Evolutionary conservation across 2,797 vertebrate genomes (phyloP).

Genomic region (Emydoidea blandingii): DNA sequence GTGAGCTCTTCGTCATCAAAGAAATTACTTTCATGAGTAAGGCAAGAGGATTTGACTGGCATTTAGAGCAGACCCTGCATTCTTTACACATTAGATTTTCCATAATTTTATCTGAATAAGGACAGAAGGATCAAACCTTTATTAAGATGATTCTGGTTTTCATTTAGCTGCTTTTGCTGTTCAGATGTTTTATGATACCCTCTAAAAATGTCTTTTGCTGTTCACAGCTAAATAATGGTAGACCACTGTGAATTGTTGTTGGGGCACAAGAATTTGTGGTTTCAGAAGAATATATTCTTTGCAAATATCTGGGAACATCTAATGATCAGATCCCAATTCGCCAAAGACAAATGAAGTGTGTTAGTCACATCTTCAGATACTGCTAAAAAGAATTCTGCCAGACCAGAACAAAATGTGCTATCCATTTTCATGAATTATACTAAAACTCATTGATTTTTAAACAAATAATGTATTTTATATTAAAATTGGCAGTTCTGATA

Average conservation of each 20-base stretch:
- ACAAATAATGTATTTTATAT: conserved; percentile 41
- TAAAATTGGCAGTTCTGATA: conserved; percentile 59
- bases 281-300: background rate
- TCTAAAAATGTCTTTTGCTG: background rate
- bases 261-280: fast-evolving
- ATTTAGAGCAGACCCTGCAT: background rate
- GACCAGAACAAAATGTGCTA: background rate
- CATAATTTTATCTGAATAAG: background rate
- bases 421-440: background rate
- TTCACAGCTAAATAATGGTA: background rate
- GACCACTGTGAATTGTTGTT: background rate
- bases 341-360: background rate
- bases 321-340: background rate
- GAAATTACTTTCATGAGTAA: background rate
- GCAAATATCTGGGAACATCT: background rate
- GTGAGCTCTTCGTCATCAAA: background rate
- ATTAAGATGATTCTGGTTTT: background rate
- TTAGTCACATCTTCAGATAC: background rate
- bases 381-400: background rate
- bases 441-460: conserved; percentile 19
- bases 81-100: background rate
- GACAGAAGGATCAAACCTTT: fast-evolving
- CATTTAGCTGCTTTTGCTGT: background rate
- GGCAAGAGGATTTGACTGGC: background rate
- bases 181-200: background rate